phyloP scores from a whole-genome alignment of 2,797 vertebrate genomes.

The Pseudochaenichthys georgianus region DNA sequence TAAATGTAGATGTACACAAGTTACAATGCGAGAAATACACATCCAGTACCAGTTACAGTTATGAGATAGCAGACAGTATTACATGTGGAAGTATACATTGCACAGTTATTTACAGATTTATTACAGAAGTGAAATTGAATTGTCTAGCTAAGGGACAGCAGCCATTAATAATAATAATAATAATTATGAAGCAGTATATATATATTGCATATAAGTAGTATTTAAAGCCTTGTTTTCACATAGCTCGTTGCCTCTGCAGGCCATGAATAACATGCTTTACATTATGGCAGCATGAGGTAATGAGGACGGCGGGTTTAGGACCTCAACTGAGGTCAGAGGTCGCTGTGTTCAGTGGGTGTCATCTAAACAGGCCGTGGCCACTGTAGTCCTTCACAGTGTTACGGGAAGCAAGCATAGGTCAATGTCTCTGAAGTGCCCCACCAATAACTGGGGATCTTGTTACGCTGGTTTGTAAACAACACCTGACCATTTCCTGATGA shows the following conservation, averaged over 20 bases:
- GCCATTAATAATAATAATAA: too few species aligned
- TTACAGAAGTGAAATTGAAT: too few species aligned
- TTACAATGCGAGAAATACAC: too few species aligned
- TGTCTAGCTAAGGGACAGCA: too few species aligned
- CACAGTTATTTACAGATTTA: too few species aligned
- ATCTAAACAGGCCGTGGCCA: conserved; percentile 71
- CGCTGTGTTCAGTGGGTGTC: conserved; percentile 70
- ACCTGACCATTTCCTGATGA: conserved; percentile 60
- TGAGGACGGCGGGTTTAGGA: conserved; percentile 66
- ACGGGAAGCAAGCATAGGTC: conserved; percentile 63
- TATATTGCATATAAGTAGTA: too few species aligned
- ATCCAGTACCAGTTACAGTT: too few species aligned
- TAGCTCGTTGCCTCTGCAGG: conserved; percentile 51
- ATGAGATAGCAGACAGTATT: too few species aligned
- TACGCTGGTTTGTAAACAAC: conserved; percentile 72
- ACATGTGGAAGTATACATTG: too few species aligned
- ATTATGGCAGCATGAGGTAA: conserved; percentile 86
- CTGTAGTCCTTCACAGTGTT: conserved; percentile 67
- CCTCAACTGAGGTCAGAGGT: conserved; percentile 77
- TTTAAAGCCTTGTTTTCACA: conserved; percentile 23
- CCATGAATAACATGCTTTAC: conserved; percentile 67
- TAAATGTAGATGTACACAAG: too few species aligned
- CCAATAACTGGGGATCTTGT: conserved; percentile 64
- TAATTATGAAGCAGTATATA: too few species aligned
- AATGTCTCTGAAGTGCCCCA: conserved; percentile 44